Conservation (phyloP, 2,888 invertebrate species). For the Aleiodes leptofemur region DNA sequence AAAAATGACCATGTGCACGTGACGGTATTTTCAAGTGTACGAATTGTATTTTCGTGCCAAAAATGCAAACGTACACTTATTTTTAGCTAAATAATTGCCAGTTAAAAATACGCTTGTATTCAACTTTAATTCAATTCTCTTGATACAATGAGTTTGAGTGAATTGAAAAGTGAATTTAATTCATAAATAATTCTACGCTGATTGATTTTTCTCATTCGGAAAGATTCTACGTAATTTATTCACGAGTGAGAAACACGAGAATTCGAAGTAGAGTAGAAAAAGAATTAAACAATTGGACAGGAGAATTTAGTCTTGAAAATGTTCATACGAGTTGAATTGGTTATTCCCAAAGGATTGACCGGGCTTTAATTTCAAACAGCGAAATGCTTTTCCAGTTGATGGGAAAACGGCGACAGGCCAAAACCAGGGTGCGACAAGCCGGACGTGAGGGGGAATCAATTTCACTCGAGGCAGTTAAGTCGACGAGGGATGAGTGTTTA, state of each 20-base stretch:
- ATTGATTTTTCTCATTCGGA: conserved; percentile 8
- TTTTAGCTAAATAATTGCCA: too few relatives aligned
- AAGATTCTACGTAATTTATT: conserved; percentile 15
- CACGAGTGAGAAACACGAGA: conserved; percentile 9
- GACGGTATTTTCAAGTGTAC: too few relatives aligned
- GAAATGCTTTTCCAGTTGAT: conserved; percentile 59
- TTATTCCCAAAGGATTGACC: conserved; percentile 41
- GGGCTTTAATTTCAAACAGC: conserved; percentile 60
- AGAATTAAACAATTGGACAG: conserved; percentile 17
- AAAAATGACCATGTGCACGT: too few relatives aligned
- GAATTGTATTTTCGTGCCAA: too few relatives aligned
- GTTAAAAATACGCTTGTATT: too few relatives aligned
- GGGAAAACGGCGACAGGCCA: conserved; percentile 48
- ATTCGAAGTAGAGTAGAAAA: neutral
- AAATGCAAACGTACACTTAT: too few relatives aligned
- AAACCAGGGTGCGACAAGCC: conserved; percentile 46
- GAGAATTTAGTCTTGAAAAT: conserved; percentile 19
- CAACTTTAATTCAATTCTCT: too few relatives aligned
- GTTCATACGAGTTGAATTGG: conserved; percentile 17
- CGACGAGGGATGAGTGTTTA: conserved; percentile 60
- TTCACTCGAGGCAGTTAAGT: conserved; percentile 58
- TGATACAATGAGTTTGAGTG: too few relatives aligned
- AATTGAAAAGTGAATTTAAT: too few relatives aligned
- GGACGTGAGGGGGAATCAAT: conserved; percentile 60
- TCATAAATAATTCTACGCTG: too few relatives aligned